phyloP scores from a whole-genome alignment of 1,140 invertebrate genomes.

The Brachystomella parvula region DNA sequence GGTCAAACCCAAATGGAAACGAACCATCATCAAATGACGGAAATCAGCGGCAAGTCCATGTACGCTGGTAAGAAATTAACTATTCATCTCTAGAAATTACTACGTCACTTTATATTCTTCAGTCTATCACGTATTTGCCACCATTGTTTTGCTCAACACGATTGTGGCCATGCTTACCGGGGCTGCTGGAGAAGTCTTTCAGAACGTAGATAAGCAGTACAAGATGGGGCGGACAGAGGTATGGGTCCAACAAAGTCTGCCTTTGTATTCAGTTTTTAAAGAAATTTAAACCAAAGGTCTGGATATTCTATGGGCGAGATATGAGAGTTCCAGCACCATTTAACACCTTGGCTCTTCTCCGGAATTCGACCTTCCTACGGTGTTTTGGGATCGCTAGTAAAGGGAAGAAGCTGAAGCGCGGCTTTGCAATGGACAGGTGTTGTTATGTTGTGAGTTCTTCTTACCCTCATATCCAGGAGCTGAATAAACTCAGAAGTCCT shows the following conservation, averaged over 20 bases:
- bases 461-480: background rate
- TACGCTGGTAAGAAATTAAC: background rate
- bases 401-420: background rate
- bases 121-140: background rate
- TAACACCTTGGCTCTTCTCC: background rate
- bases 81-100: background rate
- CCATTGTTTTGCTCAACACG: background rate
- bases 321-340: conserved; percentile 9
- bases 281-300: background rate
- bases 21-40: background rate
- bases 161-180: conserved; percentile 7
- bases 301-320: background rate
- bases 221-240: conserved; percentile 3
- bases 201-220: background rate
- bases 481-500: background rate
- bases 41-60: background rate
- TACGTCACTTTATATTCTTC: background rate
- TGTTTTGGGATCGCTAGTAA: background rate
- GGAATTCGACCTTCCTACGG: background rate
- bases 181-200: background rate
- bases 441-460: conserved; percentile 1
- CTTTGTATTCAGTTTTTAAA: background rate
- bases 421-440: background rate
- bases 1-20: background rate
- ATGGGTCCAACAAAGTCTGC: background rate